phyloP scores from a whole-genome alignment of 2,888 invertebrate genomes.

The Agriopis aurantiaria region DNA sequence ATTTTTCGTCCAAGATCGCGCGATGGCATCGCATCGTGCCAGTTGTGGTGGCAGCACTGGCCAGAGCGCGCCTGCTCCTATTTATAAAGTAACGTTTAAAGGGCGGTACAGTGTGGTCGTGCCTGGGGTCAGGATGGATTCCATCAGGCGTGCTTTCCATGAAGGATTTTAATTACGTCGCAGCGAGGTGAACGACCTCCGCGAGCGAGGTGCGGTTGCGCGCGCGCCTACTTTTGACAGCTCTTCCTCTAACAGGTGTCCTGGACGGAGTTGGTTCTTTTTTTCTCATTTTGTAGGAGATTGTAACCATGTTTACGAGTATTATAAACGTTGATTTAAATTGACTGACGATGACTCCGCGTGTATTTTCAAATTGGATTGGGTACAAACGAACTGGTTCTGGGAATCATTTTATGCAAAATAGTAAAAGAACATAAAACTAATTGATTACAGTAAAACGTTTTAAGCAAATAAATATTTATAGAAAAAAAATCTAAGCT shows the following conservation, averaged over 20 bases:
- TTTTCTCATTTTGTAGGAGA: constrained; percentile 30
- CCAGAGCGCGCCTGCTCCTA: constrained; percentile 64
- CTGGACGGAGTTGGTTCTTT: constrained; percentile 41
- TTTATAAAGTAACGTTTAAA: constrained; percentile 80
- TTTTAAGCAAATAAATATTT: constrained; percentile 26
- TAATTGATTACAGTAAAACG: constrained; percentile 10
- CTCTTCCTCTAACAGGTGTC: constrained; percentile 67
- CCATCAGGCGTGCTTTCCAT: constrained; percentile 83
- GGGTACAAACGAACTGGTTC: constrained; percentile 28
- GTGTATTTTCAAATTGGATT: constrained; percentile 24
- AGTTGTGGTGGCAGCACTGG: constrained; percentile 42
- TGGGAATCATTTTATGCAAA: constrained; percentile 30
- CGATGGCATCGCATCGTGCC: constrained; percentile 46
- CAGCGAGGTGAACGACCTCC: constrained; percentile 71
- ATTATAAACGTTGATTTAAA: constrained; percentile 24
- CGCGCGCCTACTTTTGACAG: constrained; percentile 68
- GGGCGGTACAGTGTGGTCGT: constrained; percentile 76
- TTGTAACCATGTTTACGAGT: constrained; percentile 47
- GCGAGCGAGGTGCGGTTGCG: constrained; percentile 60
- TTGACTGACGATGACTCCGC: constrained; percentile 30
- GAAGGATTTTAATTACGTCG: constrained; percentile 85
- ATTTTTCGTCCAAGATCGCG: constrained; percentile 40
- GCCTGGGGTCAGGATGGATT: constrained; percentile 81
- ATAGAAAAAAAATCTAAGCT: constrained; percentile 19
- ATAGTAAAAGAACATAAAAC: constrained; percentile 20